Evolutionary conservation across 2,113 vertebrate genomes (phyloP).

Genomic region (Cyprinodon tularosa): DNA sequence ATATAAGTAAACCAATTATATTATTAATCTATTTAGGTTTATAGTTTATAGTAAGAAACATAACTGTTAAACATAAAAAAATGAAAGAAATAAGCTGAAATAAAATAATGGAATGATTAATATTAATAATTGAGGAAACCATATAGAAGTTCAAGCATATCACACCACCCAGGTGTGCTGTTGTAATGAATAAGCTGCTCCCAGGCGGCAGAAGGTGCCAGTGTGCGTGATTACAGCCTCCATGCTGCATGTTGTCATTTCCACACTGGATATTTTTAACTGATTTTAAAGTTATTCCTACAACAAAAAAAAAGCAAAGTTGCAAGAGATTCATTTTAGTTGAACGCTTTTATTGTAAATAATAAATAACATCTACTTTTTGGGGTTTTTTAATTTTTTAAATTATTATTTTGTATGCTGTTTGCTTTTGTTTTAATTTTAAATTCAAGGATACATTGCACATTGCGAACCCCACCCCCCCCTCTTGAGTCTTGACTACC

Average conservation of each 20-base stretch:
- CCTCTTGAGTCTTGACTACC: conserved; percentile 39
- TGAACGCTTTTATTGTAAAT: neutral
- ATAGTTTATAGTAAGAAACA: neutral
- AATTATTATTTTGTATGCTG: neutral
- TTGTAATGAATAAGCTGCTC: conserved; percentile 31
- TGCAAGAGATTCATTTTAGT: neutral
- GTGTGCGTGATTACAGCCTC: conserved; percentile 21
- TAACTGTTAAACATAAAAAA: neutral
- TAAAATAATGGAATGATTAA: neutral
- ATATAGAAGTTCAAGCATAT: conserved; percentile 33
- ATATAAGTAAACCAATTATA: neutral
- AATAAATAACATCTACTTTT: too few species aligned
- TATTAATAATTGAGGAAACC: neutral
- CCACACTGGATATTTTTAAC: neutral
- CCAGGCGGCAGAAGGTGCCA: conserved; percentile 7
- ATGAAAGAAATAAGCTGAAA: neutral
- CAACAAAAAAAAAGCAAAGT: too few species aligned
- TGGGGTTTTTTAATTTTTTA: neutral
- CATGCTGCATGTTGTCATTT: conserved; percentile 9
- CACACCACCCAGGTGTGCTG: conserved; percentile 40
- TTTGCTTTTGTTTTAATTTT: neutral
- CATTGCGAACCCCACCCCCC: conserved; percentile 22
- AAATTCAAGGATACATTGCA: neutral
- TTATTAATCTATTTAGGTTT: neutral
- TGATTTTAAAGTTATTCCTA: neutral